Evolutionary conservation across 2,888 invertebrate species (phyloP).

Genomic region (Patella depressa): DNA sequence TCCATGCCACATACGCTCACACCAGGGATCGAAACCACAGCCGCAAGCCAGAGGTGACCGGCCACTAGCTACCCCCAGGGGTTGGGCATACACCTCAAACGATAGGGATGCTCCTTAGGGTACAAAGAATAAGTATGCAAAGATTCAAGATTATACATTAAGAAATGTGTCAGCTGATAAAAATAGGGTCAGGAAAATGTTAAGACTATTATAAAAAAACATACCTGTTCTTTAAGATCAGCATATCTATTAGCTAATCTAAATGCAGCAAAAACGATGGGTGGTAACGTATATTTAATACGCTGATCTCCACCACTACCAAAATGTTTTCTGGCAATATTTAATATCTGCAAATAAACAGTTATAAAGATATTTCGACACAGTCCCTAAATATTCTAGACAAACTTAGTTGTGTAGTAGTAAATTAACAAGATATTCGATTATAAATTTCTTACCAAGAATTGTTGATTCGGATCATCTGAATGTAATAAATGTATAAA

Average conservation of each 20-base stretch:
- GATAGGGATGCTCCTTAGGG: too few species aligned
- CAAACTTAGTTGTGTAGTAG: neutral
- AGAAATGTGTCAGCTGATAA: neutral
- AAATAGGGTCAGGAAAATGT: neutral
- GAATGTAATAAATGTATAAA: slow-evolving; percentile 73
- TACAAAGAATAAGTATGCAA: too few species aligned
- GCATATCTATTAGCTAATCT: slow-evolving; percentile 86
- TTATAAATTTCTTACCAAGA: slow-evolving; percentile 65
- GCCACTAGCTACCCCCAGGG: too few species aligned
- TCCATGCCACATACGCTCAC: too few species aligned
- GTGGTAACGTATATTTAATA: slow-evolving; percentile 92
- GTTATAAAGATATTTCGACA: neutral
- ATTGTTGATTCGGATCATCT: slow-evolving; percentile 76
- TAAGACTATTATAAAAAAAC: slow-evolving; percentile 24
- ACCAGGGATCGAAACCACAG: too few species aligned
- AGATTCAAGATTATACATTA: too few species aligned
- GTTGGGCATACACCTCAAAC: too few species aligned
- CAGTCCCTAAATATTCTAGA: neutral
- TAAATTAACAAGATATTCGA: neutral
- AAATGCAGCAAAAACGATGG: slow-evolving; percentile 92
- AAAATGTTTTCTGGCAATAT: slow-evolving; percentile 88
- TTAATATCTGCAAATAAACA: slow-evolving; percentile 80
- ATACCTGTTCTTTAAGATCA: slow-evolving; percentile 79
- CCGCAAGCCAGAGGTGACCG: too few species aligned
- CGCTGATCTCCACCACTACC: slow-evolving; percentile 90